These are phyloP conservation scores for Cherax quadricarinatus DNA, from an alignment of 1,140 invertebrate genomes.

Conservation along the genomic window DNA sequence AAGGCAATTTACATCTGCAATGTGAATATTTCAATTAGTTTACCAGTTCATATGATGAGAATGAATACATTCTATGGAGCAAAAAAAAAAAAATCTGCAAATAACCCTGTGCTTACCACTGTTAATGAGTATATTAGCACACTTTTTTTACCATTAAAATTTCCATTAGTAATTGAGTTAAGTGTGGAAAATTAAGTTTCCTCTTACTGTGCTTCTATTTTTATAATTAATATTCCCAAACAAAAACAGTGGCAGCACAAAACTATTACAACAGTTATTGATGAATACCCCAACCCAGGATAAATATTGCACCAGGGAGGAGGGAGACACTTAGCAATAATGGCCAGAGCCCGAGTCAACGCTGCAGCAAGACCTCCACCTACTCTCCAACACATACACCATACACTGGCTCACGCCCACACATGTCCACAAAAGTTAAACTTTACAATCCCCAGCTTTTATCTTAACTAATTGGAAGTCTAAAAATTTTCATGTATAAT, in stretches of 20 bases:
- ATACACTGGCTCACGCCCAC: slow-evolving; percentile 23
- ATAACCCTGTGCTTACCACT: neutral
- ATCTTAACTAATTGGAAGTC: neutral
- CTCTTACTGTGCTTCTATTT: neutral
- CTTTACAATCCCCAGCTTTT: neutral
- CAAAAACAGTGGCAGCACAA: slow-evolving; percentile 2
- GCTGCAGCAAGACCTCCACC: slow-evolving; percentile 41
- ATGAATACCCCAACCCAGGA: slow-evolving; percentile 39
- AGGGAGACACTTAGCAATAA: slow-evolving; percentile 50
- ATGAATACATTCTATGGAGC: slow-evolving; percentile 5
- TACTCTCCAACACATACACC: slow-evolving; percentile 22
- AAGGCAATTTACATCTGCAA: neutral
- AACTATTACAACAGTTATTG: slow-evolving; percentile 30
- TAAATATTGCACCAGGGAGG: slow-evolving; percentile 62
- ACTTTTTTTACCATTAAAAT: neutral
- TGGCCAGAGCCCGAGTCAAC: slow-evolving; percentile 35
- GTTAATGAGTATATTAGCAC: neutral
- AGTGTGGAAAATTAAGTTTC: neutral
- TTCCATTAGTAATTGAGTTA: too few species aligned
- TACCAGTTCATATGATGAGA: neutral
- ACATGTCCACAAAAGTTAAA: neutral
- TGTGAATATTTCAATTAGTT: slow-evolving; percentile 27
- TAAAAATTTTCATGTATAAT: neutral
- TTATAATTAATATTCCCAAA: neutral
- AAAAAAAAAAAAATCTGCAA: neutral